Evolutionary conservation across 2,113 vertebrate species (phyloP).

Genomic region (Tonatia bakeri): DNA sequence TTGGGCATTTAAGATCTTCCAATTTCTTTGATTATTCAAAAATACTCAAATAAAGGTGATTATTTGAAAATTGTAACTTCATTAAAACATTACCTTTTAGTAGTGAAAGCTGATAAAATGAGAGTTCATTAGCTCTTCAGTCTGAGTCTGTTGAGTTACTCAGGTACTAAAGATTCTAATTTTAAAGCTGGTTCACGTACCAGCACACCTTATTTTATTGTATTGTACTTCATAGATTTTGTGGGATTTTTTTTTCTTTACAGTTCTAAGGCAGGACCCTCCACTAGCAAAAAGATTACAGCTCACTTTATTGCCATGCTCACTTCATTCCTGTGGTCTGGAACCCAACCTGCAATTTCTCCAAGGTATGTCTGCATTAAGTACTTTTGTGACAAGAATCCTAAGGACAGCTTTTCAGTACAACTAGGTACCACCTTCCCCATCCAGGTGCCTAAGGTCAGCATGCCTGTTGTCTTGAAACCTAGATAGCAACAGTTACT

Average conservation of each 20-base stretch:
- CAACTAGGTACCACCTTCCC: not conserved
- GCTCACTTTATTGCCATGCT: not conserved
- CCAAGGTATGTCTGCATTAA: not conserved
- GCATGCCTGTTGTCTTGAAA: not conserved
- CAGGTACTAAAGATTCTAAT: not conserved
- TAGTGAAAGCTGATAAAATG: not conserved
- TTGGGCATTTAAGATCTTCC: slow-evolving; percentile 28
- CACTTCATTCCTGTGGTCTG: not conserved
- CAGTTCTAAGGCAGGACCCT: not conserved
- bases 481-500: not conserved
- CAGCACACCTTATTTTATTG: not conserved
- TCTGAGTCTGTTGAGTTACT: not conserved
- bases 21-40: slow-evolving; percentile 15
- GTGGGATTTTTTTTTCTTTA: not conserved
- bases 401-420: not conserved
- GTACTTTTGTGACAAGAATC: not conserved
- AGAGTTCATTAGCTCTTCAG: not conserved
- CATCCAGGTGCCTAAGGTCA: not conserved
- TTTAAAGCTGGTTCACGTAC: not conserved
- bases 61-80: not conserved
- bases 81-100: not conserved
- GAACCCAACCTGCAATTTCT: not conserved
- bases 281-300: not conserved
- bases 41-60: not conserved
- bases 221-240: not conserved